Conservation (phyloP, 2,113 vertebrate genomes). For the Sclerurus mexicanus region DNA sequence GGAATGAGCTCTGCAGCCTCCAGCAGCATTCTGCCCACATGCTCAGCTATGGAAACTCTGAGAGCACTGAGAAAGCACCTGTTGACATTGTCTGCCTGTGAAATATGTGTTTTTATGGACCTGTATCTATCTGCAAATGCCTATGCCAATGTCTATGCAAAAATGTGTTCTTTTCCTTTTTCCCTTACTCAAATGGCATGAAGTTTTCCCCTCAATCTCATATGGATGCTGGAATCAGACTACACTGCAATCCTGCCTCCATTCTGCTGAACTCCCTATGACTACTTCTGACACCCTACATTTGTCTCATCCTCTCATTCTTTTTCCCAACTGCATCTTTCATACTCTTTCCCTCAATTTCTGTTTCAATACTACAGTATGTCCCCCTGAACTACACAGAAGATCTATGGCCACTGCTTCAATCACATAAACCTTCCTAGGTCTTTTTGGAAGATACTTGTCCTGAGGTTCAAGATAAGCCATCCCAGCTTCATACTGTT, state of each 20-base stretch:
- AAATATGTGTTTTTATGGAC: not conserved
- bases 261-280: not conserved
- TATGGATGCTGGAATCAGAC: not conserved
- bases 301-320: not conserved
- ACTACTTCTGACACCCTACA: not conserved
- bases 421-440: not conserved
- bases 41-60: not conserved
- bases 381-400: not conserved
- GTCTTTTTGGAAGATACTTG: not conserved
- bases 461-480: not conserved
- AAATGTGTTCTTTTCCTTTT: not conserved
- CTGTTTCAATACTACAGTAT: not conserved
- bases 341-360: not conserved
- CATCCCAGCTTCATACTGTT: not conserved
- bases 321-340: not conserved
- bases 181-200: not conserved
- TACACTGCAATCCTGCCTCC: not conserved
- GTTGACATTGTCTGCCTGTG: not conserved
- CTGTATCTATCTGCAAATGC: not conserved
- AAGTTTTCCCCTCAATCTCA: not conserved
- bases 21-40: not conserved
- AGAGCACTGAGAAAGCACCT: not conserved
- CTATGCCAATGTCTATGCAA: not conserved
- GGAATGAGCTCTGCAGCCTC: not conserved
- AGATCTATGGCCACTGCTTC: not conserved